A percentile compares a stretch with the other conserved stretches of the same genome.
Evolutionary conservation across 2,888 invertebrate species (phyloP).

Genomic region (Hirtodrosophila trivittata): DNA sequence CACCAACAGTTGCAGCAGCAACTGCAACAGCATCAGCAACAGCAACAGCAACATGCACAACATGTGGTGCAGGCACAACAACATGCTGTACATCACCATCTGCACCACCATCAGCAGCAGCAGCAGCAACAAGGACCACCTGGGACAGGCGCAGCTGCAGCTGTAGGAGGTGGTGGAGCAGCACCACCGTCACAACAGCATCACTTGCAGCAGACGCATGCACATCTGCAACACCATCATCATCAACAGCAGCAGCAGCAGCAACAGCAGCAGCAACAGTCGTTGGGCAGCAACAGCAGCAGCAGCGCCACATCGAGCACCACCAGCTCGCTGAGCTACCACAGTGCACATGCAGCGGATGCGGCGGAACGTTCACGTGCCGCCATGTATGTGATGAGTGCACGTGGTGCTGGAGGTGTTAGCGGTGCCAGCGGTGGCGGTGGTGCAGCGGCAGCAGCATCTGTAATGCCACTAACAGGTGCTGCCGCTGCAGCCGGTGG

Average conservation of each 20-base stretch:
- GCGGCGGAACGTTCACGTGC: conserved; percentile 24
- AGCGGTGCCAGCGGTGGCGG: conserved; percentile 6
- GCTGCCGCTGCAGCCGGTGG: conserved; percentile 38
- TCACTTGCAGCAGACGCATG: conserved; percentile 17
- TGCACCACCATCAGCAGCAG: conserved; percentile 31
- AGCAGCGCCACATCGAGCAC: conserved; percentile 3
- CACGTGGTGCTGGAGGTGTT: conserved; percentile 17
- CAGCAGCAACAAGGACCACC: conserved; percentile 25
- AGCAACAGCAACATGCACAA: conserved; percentile 43
- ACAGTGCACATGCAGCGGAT: conserved; percentile 29
- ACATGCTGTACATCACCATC: conserved; percentile 32
- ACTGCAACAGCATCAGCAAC: conserved; percentile 31
- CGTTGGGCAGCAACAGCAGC: conserved; percentile 12
- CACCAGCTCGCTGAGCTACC: conserved; percentile 37
- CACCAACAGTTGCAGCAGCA: conserved; percentile 40
- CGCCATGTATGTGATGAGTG: conserved; percentile 44
- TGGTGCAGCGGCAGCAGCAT: conserved; percentile 43
- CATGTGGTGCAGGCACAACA: conserved; percentile 30
- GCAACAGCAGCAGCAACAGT: conserved; percentile 10
- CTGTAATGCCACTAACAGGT: conserved; percentile 48
- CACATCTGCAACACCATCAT: conserved; percentile 13
- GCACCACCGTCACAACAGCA: conserved; percentile 21
- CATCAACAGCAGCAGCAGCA: conserved; percentile 22
- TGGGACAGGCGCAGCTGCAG: conserved; percentile 28
- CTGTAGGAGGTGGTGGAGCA: conserved; percentile 17